phyloP scores from a whole-genome alignment of 2,797 vertebrate genomes.

The Ibycter americanus region DNA sequence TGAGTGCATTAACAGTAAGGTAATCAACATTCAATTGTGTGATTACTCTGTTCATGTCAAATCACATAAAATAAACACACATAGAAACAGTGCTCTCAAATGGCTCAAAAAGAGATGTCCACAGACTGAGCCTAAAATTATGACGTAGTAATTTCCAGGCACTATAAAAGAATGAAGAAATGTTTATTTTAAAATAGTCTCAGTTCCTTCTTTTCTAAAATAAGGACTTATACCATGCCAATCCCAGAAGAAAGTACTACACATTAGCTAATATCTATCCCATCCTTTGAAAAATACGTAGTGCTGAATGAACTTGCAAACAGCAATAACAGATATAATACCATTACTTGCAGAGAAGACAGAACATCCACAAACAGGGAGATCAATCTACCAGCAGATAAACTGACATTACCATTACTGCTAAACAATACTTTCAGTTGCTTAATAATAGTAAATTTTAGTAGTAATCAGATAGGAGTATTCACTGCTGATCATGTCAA shows the following conservation, averaged over 20 bases:
- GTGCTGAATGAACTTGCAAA: not conserved
- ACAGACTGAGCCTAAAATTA: not conserved
- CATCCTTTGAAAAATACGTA: not conserved
- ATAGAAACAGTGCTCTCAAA: not conserved
- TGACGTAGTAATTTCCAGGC: not conserved
- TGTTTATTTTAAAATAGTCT: not conserved
- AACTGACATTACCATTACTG: not conserved
- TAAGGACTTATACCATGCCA: not conserved
- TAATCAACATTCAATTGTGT: not conserved
- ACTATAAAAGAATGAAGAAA: not conserved
- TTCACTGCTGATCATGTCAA: not conserved
- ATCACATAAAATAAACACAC: not conserved
- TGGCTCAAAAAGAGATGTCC: not conserved
- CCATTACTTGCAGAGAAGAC: not conserved
- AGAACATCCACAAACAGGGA: not conserved
- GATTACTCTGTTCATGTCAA: not conserved
- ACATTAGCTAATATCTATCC: not conserved
- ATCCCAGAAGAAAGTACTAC: not conserved
- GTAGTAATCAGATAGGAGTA: not conserved
- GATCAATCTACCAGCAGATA: not conserved
- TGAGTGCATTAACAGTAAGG: not conserved
- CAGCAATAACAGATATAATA: not conserved
- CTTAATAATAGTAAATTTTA: not conserved
- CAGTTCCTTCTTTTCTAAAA: conserved; percentile 13
- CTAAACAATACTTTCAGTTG: not conserved